A percentile compares a stretch with the other conserved stretches of the same genome.
These are phyloP conservation scores for Dioctria linearis DNA, from an alignment of 2,888 invertebrate species.

Conservation along the genomic window DNA sequence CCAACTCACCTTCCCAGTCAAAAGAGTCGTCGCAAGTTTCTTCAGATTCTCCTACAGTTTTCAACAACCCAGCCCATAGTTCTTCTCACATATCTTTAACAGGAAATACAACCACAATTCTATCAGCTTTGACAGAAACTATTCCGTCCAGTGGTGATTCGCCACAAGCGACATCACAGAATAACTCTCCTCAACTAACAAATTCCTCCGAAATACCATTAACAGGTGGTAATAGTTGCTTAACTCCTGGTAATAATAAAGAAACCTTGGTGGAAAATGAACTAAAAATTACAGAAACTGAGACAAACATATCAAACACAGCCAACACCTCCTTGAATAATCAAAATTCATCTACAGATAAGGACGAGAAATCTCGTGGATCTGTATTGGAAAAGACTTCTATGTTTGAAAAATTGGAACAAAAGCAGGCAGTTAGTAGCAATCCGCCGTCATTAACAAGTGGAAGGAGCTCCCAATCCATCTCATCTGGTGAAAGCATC, in stretches of 20 bases:
- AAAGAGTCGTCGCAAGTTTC: constrained; percentile 66
- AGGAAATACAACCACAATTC: constrained; percentile 12
- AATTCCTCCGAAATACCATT: constrained; percentile 68
- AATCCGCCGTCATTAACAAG: constrained; percentile 59
- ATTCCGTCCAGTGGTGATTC: constrained; percentile 68
- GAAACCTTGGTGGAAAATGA: constrained; percentile 61
- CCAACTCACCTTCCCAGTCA: constrained; percentile 56
- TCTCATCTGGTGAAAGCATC: constrained; percentile 59
- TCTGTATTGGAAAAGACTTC: constrained; percentile 71
- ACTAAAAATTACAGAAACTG: constrained; percentile 69
- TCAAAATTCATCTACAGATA: constrained; percentile 60
- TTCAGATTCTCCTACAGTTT: constrained; percentile 63
- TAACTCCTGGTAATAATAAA: constrained; percentile 30
- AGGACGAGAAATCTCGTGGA: constrained; percentile 69
- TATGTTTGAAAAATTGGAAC: constrained; percentile 67
- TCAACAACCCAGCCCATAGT: constrained; percentile 55
- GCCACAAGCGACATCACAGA: constrained; percentile 69
- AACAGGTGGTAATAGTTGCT: constrained; percentile 33
- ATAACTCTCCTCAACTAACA: constrained; percentile 70
- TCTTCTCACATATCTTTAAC: constrained; percentile 57
- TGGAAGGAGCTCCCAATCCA: constrained; percentile 59
- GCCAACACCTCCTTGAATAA: constrained; percentile 46
- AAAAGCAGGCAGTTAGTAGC: constrained; percentile 56
- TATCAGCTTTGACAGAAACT: constrained; percentile 55
- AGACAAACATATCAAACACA: constrained; percentile 57